A percentile compares a stretch with the other conserved stretches of the same genome.
These are phyloP conservation scores for Andrena hattorfiana DNA, from an alignment of 2,888 invertebrate species.

Conservation along the genomic window DNA sequence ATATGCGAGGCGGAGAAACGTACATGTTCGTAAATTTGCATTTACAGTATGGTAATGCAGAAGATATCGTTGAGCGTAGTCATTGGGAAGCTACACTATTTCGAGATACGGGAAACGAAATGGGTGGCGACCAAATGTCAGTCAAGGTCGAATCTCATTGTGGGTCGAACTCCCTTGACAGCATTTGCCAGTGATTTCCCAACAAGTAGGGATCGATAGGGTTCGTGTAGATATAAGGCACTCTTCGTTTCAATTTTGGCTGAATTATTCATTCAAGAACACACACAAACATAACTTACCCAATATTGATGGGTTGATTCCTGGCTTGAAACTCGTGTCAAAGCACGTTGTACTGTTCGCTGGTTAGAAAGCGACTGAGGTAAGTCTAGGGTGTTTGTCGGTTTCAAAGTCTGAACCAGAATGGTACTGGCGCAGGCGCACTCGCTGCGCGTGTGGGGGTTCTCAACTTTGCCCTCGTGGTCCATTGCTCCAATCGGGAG, in stretches of 20 bases:
- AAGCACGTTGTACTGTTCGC: slow-evolving; percentile 48
- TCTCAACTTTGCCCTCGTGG: slow-evolving; percentile 49
- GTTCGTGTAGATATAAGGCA: background rate
- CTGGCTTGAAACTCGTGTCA: slow-evolving; percentile 39
- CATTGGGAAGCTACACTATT: slow-evolving; percentile 8
- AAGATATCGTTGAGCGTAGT: background rate
- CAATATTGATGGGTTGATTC: slow-evolving; percentile 63
- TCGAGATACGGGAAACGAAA: slow-evolving; percentile 17
- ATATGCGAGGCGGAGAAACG: background rate
- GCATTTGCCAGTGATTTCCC: slow-evolving; percentile 37
- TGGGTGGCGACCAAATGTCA: slow-evolving; percentile 75
- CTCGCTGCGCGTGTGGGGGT: slow-evolving; percentile 18
- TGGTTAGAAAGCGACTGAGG: slow-evolving; percentile 74
- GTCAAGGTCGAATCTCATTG: slow-evolving; percentile 76
- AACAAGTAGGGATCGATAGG: background rate
- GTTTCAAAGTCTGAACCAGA: slow-evolving; percentile 74
- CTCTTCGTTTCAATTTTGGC: background rate
- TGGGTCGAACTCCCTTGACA: slow-evolving; percentile 36
- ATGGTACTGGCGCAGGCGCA: slow-evolving; percentile 69
- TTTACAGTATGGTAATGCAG: background rate
- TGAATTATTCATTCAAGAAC: slow-evolving; percentile 46
- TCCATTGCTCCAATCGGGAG: slow-evolving; percentile 11
- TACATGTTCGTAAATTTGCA: background rate
- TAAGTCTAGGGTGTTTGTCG: slow-evolving; percentile 58
- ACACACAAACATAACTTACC: slow-evolving; percentile 68